Base-by-base conservation (phyloP, 2,888 invertebrate genomes). In the Agonopterix arenella region DNA sequence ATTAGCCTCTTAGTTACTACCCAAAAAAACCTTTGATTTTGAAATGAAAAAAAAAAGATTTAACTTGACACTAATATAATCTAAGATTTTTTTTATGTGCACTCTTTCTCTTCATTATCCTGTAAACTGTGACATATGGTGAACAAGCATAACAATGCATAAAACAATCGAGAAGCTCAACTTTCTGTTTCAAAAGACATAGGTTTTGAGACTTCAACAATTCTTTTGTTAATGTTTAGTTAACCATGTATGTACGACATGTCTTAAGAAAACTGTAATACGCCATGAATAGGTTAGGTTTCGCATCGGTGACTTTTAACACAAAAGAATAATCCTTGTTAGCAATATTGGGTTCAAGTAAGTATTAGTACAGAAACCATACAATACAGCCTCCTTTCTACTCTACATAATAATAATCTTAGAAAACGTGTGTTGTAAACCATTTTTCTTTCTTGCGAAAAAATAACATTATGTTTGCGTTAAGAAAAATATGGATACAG, bases 261-360 rank as follows among this genome's bases (percentile, higher is more conserved):
- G 46, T 42, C 38, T 44, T 42, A 48, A 55, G 50, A 46, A 51
- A 49, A 47, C 53, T 44, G 55, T 57, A 55, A 55, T 56, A 56
- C 56, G 45, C 56, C 54, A 61, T 62, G 68, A 71, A 72, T 68
- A 64, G 60, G 63, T 64, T 64, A 58, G 65, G 74, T 70, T 66
- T 72, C 71, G 69, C 72, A 68, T 72, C 68, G 70, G 57, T 72
- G 71, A 62, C 59, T 36, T 5, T 53, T 62, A 57, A 66, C 66
- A 75, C 77, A 76, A 77, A 73, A 69, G 70, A 72, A 72, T 69
- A 62, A 65, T 70, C 68, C 76, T 69, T 66, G 61, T 46, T 47
- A 50, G 38, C 44, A 36, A 36, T 36, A 37, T 36, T 37, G 9
- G 37, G 10, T 36, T 28, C 40, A 40, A 40, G 40, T 40, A 43